phyloP scores from a whole-genome alignment of 2,113 vertebrate species.

The Phocoena phocoena region DNA sequence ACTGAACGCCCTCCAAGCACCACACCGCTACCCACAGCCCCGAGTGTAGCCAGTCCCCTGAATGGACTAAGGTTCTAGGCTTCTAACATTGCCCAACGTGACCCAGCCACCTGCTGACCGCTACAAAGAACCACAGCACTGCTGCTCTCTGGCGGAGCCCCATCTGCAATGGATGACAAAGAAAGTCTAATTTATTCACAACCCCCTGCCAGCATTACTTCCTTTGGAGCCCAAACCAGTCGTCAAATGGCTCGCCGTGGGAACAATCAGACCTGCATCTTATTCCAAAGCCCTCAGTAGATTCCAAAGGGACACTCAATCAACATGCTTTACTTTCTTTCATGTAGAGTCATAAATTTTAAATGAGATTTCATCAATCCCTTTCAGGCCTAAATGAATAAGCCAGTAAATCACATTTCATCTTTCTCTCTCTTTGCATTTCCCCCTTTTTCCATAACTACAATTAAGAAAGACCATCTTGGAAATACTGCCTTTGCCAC shows the following conservation, averaged over 20 bases:
- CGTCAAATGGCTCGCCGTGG: not conserved
- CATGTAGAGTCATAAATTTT: constrained; percentile 74
- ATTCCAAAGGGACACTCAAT: constrained; percentile 26
- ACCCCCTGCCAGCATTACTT: not conserved
- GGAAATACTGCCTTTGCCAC: not conserved
- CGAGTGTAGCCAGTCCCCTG: not conserved
- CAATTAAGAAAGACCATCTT: constrained; percentile 24
- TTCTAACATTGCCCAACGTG: not conserved
- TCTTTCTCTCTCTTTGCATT: not conserved
- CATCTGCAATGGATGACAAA: constrained; percentile 41
- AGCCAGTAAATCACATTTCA: constrained; percentile 69
- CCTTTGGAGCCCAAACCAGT: not conserved
- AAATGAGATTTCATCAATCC: constrained; percentile 71
- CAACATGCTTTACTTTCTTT: constrained; percentile 44
- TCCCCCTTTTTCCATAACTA: not conserved
- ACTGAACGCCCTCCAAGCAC: not conserved
- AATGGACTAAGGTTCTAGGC: not conserved
- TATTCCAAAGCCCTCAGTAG: not conserved
- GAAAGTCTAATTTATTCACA: constrained; percentile 60
- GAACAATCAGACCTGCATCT: not conserved
- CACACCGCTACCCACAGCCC: not conserved
- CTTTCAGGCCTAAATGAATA: constrained; percentile 65
- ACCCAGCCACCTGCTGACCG: not conserved
- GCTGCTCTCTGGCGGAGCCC: not conserved
- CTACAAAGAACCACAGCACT: not conserved